Evolutionary conservation across 1,140 invertebrate species (phyloP).

Genomic region (Pseudomyrmex pallidus): DNA sequence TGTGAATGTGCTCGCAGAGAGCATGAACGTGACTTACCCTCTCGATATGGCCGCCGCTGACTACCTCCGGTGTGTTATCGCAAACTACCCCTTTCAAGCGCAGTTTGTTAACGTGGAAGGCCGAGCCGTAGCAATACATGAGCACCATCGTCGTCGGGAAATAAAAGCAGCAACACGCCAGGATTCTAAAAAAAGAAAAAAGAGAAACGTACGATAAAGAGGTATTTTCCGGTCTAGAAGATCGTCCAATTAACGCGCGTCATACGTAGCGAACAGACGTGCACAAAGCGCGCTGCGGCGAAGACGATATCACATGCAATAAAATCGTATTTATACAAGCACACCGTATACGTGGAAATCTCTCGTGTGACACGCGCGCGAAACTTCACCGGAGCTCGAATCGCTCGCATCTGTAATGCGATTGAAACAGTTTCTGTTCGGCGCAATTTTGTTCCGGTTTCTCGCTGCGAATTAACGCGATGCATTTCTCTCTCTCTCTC

Average conservation of each 20-base stretch:
- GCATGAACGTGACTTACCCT: slow-evolving; percentile 82
- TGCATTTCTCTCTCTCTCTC: background rate
- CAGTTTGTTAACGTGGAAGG: slow-evolving; percentile 93
- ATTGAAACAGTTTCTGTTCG: slow-evolving; percentile 14
- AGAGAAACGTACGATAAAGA: slow-evolving; percentile 55
- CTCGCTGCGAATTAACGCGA: background rate
- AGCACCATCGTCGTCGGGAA: slow-evolving; percentile 95
- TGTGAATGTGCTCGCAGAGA: slow-evolving; percentile 12
- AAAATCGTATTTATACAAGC: slow-evolving; percentile 5
- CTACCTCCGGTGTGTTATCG: slow-evolving; percentile 83
- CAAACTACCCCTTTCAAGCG: slow-evolving; percentile 87
- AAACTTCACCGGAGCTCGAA: background rate
- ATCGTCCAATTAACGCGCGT: slow-evolving; percentile 24
- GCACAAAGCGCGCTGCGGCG: background rate
- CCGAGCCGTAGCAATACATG: slow-evolving; percentile 95
- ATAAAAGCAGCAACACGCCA: slow-evolving; percentile 93
- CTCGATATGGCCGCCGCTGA: slow-evolving; percentile 85
- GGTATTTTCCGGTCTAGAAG: slow-evolving; percentile 20
- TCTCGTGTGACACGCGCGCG: slow-evolving; percentile 2
- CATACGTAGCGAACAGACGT: background rate
- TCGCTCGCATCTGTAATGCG: background rate
- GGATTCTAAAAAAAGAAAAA: slow-evolving; percentile 87
- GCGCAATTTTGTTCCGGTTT: slow-evolving; percentile 7
- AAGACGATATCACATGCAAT: slow-evolving; percentile 5
- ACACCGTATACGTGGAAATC: background rate